Evolutionary conservation across 2,888 invertebrate species (phyloP).

Genomic region (Hirtodrosophila alboralis): DNA sequence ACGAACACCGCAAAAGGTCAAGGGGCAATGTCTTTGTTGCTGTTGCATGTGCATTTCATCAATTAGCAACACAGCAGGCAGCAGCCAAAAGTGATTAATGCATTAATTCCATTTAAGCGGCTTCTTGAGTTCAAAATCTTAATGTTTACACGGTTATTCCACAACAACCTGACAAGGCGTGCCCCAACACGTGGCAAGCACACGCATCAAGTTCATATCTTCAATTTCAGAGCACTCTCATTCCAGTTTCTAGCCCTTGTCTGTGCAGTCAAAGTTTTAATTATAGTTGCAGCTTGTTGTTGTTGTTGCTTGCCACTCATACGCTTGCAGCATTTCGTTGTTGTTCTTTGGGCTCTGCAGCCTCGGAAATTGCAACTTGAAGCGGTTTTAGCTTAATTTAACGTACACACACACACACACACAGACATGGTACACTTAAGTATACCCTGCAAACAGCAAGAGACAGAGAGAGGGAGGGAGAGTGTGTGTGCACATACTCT

Average conservation of each 20-base stretch:
- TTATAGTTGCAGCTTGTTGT: constrained; percentile 65
- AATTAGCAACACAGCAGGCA: constrained; percentile 62
- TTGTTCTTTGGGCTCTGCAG: constrained; percentile 38
- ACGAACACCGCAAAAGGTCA: constrained; percentile 28
- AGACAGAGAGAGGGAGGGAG: no score
- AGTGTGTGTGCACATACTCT: constrained; percentile 8
- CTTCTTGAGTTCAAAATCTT: constrained; percentile 13
- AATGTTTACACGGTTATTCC: constrained; percentile 32
- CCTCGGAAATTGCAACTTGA: constrained; percentile 77
- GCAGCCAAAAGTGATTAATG: constrained; percentile 64
- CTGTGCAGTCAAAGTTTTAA: constrained; percentile 60
- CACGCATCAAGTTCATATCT: no score
- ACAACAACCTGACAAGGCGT: constrained; percentile 4
- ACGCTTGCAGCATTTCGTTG: constrained; percentile 59
- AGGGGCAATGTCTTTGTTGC: constrained; percentile 10
- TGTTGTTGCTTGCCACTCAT: constrained; percentile 27
- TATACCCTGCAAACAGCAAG: no score
- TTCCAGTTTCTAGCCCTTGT: constrained; percentile 1
- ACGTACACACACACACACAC: constrained; percentile 18
- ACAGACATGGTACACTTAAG: constrained; percentile 4
- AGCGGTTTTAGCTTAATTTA: constrained; percentile 76
- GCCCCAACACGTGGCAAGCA: not conserved
- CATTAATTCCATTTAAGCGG: constrained; percentile 58
- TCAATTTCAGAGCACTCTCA: not conserved
- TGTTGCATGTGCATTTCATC: constrained; percentile 51